Evolutionary conservation across 1,140 invertebrate genomes (phyloP).

Genomic region (Bombus difficillimus): DNA sequence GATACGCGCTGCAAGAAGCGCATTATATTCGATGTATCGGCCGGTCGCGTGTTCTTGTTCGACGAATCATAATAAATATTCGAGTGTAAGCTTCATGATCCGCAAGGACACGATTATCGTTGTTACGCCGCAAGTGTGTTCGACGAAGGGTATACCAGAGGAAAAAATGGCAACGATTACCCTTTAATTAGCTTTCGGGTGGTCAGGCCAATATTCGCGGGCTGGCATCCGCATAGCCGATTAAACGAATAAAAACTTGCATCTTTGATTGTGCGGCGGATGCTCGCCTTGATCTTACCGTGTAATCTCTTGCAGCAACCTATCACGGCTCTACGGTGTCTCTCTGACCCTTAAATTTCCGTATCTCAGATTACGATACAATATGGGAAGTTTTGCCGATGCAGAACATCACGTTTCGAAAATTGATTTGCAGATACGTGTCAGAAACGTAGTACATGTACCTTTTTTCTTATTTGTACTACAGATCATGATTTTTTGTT

Average conservation of each 20-base stretch:
- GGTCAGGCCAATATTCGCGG: slow-evolving; percentile 32
- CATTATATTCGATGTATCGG: not conserved
- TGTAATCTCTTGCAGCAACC: slow-evolving; percentile 11
- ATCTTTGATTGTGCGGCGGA: slow-evolving; percentile 44
- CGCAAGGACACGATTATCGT: slow-evolving; percentile 6
- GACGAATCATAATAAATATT: slow-evolving; percentile 15
- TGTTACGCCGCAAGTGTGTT: not conserved
- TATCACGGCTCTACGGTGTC: not conserved
- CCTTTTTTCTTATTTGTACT: too few species aligned
- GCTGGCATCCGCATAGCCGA: slow-evolving; percentile 33
- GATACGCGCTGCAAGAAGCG: not conserved
- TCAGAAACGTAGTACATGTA: too few species aligned
- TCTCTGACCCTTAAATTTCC: not conserved
- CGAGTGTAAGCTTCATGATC: not conserved
- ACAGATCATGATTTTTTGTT: too few species aligned
- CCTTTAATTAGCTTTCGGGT: slow-evolving; percentile 61
- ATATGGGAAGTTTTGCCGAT: not conserved
- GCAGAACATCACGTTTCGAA: not conserved
- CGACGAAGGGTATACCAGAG: not conserved
- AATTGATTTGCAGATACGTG: not conserved
- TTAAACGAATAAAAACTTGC: slow-evolving; percentile 49
- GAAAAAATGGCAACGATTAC: slow-evolving; percentile 14
- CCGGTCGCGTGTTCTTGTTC: not conserved
- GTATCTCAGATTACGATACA: not conserved
- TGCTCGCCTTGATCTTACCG: not conserved